A percentile compares a stretch with the other conserved stretches of the same genome.
phyloP scores from a whole-genome alignment of 2,888 invertebrate species.

The Leucania comma region DNA sequence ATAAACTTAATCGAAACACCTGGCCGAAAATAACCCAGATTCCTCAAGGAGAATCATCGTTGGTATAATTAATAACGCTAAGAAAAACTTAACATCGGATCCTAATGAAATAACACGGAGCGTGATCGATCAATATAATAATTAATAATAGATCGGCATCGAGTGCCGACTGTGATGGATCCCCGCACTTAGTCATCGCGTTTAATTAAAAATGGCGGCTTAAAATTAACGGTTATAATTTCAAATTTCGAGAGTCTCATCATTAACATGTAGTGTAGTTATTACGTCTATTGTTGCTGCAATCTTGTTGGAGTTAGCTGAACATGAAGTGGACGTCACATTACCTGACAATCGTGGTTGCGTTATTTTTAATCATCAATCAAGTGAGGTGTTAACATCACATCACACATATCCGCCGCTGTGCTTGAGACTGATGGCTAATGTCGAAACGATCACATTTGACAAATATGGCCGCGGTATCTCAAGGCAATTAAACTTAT shows the following conservation, averaged over 20 bases:
- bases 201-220: slow-evolving; percentile 89
- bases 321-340: slow-evolving; percentile 59
- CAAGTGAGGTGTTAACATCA: slow-evolving; percentile 69
- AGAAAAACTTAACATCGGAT: slow-evolving; percentile 79
- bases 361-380: slow-evolving; percentile 81
- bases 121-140: slow-evolving; percentile 90
- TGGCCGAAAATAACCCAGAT: slow-evolving; percentile 56
- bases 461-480: slow-evolving; percentile 67
- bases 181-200: slow-evolving; percentile 88
- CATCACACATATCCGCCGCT: slow-evolving; percentile 54
- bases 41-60: slow-evolving; percentile 50
- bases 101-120: slow-evolving; percentile 88
- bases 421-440: slow-evolving; percentile 62
- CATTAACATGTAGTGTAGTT: slow-evolving; percentile 71
- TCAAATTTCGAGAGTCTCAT: slow-evolving; percentile 79
- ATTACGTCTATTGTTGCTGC: slow-evolving; percentile 63
- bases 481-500: slow-evolving; percentile 64
- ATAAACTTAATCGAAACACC: slow-evolving; percentile 40
- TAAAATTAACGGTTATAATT: slow-evolving; percentile 86
- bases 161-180: slow-evolving; percentile 85
- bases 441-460: slow-evolving; percentile 70
- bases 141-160: slow-evolving; percentile 88
- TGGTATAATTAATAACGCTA: slow-evolving; percentile 80
- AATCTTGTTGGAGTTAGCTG: slow-evolving; percentile 65
- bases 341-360: slow-evolving; percentile 72